Percentiles rank a stretch among this genome's conserved stretches.
These are phyloP conservation scores for Brachionus paranguensis DNA, from an alignment of 1,140 invertebrate genomes.

Conservation along the genomic window DNA sequence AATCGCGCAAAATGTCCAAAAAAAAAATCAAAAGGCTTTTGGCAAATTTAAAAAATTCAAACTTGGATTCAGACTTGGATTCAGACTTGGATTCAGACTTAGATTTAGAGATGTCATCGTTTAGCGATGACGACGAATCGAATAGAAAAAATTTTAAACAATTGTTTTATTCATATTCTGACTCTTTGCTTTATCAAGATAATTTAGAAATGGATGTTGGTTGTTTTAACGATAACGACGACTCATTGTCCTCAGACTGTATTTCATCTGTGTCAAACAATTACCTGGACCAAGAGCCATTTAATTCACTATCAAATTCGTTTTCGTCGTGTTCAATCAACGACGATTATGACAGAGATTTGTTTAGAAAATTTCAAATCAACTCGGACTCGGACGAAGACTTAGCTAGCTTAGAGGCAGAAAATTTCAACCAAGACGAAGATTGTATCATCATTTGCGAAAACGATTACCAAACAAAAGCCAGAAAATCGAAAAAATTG, in stretches of 20 bases:
- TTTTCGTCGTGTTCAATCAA: not conserved
- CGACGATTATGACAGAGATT: not conserved
- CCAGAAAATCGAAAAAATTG: not conserved
- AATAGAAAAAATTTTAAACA: not conserved
- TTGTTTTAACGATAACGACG: not conserved
- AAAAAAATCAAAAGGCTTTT: not conserved
- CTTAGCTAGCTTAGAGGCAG: not conserved
- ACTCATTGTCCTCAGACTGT: not conserved
- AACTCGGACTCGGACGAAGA: not conserved
- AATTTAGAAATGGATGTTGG: not conserved
- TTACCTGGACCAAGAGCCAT: not conserved
- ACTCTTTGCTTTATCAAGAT: not conserved
- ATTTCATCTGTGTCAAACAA: not conserved
- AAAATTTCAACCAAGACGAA: not conserved
- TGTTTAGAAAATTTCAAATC: not conserved
- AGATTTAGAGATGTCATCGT: not conserved
- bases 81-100: not conserved
- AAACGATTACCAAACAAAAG: not conserved
- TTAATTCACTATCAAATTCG: not conserved
- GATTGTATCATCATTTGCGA: constrained; percentile 2
- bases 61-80: not conserved
- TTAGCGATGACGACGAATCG: not conserved
- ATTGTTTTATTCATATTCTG: not conserved
- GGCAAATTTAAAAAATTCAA: not conserved
- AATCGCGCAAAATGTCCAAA: not conserved